Evolutionary conservation across 2,888 invertebrate species (phyloP).

Genomic region (Ochropacha duplaris): DNA sequence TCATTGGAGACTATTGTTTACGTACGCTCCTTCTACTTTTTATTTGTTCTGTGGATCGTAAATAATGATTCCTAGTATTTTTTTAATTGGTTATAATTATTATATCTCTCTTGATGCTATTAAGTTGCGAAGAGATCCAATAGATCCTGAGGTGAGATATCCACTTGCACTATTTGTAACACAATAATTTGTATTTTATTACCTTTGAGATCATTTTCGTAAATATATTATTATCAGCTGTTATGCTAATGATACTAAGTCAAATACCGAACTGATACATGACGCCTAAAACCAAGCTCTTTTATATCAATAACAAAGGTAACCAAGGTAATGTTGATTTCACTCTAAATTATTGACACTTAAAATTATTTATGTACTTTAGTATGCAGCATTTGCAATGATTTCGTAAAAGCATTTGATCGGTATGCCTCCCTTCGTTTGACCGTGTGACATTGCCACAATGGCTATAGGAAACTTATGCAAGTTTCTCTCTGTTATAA

Average conservation of each 20-base stretch:
- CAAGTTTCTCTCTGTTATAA: constrained; percentile 33
- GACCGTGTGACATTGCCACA: constrained; percentile 52
- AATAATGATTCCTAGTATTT: background rate
- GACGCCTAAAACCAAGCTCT: constrained; percentile 52
- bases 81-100: too few relatives aligned
- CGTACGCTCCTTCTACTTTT: too few relatives aligned
- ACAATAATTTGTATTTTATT: constrained; percentile 15
- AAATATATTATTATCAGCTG: constrained; percentile 23
- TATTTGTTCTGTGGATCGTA: too few relatives aligned
- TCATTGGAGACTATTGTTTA: too few relatives aligned
- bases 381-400: constrained; percentile 41
- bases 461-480: constrained; percentile 43
- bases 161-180: background rate
- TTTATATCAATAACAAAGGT: constrained; percentile 71
- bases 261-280: constrained; percentile 62
- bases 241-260: constrained; percentile 45
- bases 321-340: constrained; percentile 75
- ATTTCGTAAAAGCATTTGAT: constrained; percentile 58
- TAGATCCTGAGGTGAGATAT: too few relatives aligned
- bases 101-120: too few relatives aligned
- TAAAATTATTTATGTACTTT: constrained; percentile 51
- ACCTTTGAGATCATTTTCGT: constrained; percentile 72
- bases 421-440: constrained; percentile 37
- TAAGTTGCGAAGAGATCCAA: background rate
- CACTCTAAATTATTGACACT: constrained; percentile 57